Conservation (phyloP, 2,113 vertebrate species). For the Urocitellus parryii region DNA sequence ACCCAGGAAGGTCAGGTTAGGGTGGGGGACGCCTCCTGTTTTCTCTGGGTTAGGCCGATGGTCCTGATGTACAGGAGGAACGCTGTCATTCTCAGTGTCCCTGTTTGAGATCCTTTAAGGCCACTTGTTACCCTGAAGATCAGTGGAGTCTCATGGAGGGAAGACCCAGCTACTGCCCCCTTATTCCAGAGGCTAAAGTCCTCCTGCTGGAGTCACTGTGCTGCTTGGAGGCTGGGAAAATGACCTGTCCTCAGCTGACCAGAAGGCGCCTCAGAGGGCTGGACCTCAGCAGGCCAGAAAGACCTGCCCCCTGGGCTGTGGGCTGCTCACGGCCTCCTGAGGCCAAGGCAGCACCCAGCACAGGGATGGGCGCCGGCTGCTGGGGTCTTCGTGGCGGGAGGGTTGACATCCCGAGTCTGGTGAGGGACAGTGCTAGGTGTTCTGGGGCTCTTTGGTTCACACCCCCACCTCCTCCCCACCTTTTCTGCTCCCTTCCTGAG, state of each 20-base stretch:
- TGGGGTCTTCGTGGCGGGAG: neutral
- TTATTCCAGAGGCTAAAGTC: neutral
- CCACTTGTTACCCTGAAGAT: neutral
- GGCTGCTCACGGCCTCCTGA: fast-evolving
- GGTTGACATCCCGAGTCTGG: neutral
- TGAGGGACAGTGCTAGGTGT: neutral
- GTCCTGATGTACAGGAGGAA: neutral
- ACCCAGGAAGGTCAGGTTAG: neutral
- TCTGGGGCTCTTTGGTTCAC: neutral
- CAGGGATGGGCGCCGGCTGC: neutral
- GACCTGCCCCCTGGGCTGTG: no score
- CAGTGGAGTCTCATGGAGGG: neutral
- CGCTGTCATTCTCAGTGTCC: neutral
- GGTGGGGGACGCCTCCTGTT: neutral
- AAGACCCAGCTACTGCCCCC: neutral
- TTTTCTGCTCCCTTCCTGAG: constrained; percentile 64
- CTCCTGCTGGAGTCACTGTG: neutral
- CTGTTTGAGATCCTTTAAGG: neutral
- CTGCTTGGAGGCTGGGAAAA: neutral
- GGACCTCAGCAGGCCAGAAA: neutral
- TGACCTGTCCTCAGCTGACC: no score
- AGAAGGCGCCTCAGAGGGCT: neutral
- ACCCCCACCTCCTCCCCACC: neutral
- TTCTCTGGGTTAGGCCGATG: neutral
- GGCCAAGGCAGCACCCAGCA: neutral